Conservation (phyloP, 1,140 invertebrate species). For the Pectinophora gossypiella region DNA sequence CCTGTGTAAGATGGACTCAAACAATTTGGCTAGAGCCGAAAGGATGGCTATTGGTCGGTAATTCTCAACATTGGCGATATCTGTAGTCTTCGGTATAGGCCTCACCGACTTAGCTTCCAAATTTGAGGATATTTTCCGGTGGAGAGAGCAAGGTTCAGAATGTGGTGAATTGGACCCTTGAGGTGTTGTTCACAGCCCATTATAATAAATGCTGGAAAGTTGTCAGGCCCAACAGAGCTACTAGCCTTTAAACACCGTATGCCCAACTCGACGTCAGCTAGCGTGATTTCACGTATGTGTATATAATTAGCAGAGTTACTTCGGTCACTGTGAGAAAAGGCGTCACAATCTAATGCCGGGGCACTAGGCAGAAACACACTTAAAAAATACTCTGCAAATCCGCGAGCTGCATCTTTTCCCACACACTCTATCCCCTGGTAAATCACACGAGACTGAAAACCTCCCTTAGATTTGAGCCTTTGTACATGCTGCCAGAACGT, state of each 20-base stretch:
- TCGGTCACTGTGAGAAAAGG: neutral
- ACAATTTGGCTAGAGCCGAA: slow-evolving; percentile 1
- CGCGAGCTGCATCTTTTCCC: slow-evolving; percentile 2
- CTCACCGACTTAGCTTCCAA: slow-evolving; percentile 5
- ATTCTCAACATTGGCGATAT: neutral
- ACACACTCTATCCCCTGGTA: neutral
- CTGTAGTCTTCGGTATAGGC: slow-evolving; percentile 6
- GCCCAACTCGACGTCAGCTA: neutral
- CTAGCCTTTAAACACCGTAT: neutral
- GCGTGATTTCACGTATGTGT: neutral
- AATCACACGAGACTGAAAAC: slow-evolving; percentile 1
- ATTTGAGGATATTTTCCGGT: neutral
- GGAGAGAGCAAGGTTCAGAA: neutral
- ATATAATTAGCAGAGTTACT: neutral
- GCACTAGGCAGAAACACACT: slow-evolving; percentile 8
- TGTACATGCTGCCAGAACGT: slow-evolving; percentile 7
- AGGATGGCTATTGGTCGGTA: slow-evolving; percentile 6
- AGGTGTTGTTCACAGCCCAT: neutral
- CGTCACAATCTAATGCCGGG: neutral
- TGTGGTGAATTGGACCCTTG: neutral
- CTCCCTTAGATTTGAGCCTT: neutral
- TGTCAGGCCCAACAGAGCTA: slow-evolving; percentile 4
- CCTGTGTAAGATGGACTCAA: slow-evolving; percentile 4
- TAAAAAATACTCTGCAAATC: slow-evolving; percentile 4
- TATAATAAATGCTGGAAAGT: neutral